A percentile compares a stretch with the other conserved stretches of the same genome.
Evolutionary conservation across 2,888 invertebrate species (phyloP).

Genomic region (Synergus itoensis): DNA sequence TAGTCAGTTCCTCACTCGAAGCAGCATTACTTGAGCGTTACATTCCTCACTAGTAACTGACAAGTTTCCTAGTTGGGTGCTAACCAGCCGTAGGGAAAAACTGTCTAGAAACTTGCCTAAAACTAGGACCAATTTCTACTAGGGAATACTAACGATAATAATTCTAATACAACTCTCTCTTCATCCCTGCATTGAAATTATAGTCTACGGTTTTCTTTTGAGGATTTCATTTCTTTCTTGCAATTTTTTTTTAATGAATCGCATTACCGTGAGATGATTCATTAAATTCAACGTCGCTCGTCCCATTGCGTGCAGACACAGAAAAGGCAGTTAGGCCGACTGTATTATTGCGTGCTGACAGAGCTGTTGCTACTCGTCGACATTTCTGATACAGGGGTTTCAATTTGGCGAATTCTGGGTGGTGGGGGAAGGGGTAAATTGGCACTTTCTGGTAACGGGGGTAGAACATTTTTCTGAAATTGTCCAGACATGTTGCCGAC

Average conservation of each 20-base stretch:
- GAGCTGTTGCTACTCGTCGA: slow-evolving; percentile 66
- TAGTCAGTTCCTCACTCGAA: no score
- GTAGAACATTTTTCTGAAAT: slow-evolving; percentile 88
- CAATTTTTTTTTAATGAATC: not conserved
- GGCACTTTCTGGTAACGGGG: slow-evolving; percentile 83
- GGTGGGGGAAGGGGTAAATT: slow-evolving; percentile 76
- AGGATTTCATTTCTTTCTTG: not conserved
- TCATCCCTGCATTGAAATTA: no score
- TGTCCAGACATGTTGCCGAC: slow-evolving; percentile 88
- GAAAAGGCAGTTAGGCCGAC: slow-evolving; percentile 69
- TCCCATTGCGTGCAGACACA: slow-evolving; percentile 69
- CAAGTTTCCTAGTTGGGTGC: no score
- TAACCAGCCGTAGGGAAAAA: no score
- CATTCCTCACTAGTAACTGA: no score
- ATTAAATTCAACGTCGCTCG: slow-evolving; percentile 56
- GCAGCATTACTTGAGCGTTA: no score
- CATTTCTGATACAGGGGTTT: slow-evolving; percentile 58
- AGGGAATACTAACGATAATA: not conserved
- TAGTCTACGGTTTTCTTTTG: not conserved
- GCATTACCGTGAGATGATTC: slow-evolving; percentile 37
- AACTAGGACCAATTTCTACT: no score
- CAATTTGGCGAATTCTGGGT: slow-evolving; percentile 59
- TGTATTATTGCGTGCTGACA: slow-evolving; percentile 71
- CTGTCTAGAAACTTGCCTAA: no score
- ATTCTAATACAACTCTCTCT: not conserved